Percentiles rank a stretch among this genome's conserved stretches.
phyloP scores from a whole-genome alignment of 2,113 vertebrate species.

The Edolisoma coerulescens region DNA sequence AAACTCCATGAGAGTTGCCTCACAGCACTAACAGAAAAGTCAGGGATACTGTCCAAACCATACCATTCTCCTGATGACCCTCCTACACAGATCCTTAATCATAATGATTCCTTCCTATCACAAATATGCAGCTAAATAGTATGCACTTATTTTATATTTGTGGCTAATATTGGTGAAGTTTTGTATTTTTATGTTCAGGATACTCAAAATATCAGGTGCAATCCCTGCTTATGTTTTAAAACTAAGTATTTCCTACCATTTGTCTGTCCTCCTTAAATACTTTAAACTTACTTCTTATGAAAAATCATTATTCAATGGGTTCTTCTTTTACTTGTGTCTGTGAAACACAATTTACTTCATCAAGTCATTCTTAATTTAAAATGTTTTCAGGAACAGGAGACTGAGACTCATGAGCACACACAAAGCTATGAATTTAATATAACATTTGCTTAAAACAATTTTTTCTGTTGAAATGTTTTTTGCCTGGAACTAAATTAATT shows the following conservation, averaged over 20 bases:
- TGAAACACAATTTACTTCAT: neutral
- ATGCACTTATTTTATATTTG: neutral
- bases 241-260: neutral
- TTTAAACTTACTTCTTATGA: neutral
- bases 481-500: neutral
- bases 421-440: neutral
- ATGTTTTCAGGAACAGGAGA: neutral
- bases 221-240: neutral
- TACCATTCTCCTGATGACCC: neutral
- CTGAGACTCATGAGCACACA: neutral
- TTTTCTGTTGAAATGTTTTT: neutral
- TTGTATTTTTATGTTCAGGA: neutral
- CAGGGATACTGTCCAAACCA: neutral
- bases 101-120: neutral
- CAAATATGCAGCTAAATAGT: neutral
- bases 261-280: neutral
- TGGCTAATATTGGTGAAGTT: neutral
- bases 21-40: neutral
- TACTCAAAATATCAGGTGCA: neutral
- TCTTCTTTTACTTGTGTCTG: neutral
- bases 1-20: neutral
- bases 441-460: neutral
- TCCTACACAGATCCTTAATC: neutral
- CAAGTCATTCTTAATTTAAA: neutral
- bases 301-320: neutral